Evolutionary conservation across 2,797 vertebrate genomes (phyloP).

Genomic region (Babyrousa celebensis): DNA sequence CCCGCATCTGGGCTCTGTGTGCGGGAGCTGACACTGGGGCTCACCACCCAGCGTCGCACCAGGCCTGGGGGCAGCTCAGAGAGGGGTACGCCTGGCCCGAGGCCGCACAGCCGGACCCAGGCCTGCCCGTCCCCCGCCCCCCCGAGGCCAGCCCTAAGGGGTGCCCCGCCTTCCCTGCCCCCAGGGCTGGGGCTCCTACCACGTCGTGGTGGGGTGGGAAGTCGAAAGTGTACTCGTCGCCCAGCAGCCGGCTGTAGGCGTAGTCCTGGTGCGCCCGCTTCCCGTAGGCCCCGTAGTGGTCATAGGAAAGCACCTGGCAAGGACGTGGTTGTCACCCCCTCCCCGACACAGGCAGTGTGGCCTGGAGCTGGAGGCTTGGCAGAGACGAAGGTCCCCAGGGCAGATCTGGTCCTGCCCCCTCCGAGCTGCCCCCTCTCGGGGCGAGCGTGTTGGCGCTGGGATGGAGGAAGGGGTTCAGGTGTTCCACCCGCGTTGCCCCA

Average conservation of each 20-base stretch:
- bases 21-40: fast-evolving
- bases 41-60: no score
- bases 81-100: background rate
- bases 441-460: fast-evolving
- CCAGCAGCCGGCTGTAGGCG: constrained; percentile 93
- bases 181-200: constrained; percentile 82
- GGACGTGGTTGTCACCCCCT: fast-evolving
- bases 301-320: constrained; percentile 94
- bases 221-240: constrained; percentile 96
- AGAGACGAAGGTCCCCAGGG: fast-evolving
- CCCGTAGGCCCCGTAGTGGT: constrained; percentile 96
- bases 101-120: background rate
- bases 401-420: background rate
- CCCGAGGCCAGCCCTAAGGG: fast-evolving
- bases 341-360: fast-evolving
- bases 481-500: fast-evolving
- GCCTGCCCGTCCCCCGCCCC: fast-evolving
- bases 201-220: constrained; percentile 96
- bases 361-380: background rate
- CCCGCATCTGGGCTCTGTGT: background rate
- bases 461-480: fast-evolving
- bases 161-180: fast-evolving
- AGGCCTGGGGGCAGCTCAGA: background rate
- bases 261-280: constrained; percentile 90
- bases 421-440: fast-evolving